Conservation (phyloP, 2,797 vertebrate genomes). For the Strix occidentalis region DNA sequence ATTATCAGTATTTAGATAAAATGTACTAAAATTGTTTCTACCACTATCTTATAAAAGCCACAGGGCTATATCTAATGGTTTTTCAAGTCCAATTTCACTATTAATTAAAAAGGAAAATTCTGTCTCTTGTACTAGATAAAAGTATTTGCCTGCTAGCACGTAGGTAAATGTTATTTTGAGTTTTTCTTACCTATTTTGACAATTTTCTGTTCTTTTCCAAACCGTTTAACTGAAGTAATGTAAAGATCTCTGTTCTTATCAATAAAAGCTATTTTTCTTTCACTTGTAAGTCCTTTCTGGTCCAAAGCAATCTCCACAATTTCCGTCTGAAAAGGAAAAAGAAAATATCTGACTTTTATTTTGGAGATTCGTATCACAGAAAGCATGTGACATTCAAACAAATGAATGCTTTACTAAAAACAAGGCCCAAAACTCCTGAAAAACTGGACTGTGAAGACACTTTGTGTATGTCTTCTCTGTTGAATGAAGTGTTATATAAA, state of each 20-base stretch:
- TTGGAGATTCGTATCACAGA: background rate
- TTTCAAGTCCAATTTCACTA: background rate
- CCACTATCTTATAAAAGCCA: background rate
- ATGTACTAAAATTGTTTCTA: background rate
- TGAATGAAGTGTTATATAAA: background rate
- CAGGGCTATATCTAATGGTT: background rate
- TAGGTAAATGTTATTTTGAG: background rate
- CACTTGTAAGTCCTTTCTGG: conserved; percentile 87
- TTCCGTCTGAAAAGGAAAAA: conserved; percentile 82
- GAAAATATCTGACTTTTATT: background rate
- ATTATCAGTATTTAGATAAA: background rate
- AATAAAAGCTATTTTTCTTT: conserved; percentile 93
- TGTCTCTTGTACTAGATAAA: background rate
- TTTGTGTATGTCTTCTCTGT: background rate
- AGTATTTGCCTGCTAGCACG: background rate
- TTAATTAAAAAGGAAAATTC: background rate
- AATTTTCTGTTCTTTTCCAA: conserved; percentile 89
- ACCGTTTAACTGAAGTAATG: conserved; percentile 87
- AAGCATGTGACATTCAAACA: background rate
- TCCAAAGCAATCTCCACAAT: conserved; percentile 92
- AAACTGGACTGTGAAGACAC: background rate
- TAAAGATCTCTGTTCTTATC: conserved; percentile 97
- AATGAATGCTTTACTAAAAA: background rate
- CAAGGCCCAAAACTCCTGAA: background rate
- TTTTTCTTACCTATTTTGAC: conserved; percentile 89